phyloP scores from a whole-genome alignment of 1,140 invertebrate genomes.

The Matsumurasca onukii region DNA sequence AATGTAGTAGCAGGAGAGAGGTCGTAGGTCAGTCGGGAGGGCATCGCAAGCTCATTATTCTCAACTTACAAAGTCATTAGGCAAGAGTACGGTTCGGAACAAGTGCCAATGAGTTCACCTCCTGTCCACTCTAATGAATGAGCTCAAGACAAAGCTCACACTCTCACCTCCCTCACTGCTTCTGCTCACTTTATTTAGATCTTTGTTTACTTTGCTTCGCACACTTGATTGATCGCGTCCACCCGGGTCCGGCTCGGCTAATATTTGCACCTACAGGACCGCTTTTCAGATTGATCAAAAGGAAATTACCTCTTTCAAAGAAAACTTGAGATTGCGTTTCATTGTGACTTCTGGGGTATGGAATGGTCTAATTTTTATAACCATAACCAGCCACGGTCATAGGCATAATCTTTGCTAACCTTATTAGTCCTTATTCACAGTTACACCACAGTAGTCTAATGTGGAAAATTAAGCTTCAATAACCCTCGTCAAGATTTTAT shows the following conservation, averaged over 20 bases:
- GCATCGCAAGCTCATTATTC: slow-evolving; percentile 37
- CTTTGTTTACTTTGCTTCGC: slow-evolving; percentile 19
- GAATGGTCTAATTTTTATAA: too few relatives aligned
- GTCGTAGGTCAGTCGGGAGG: slow-evolving; percentile 33
- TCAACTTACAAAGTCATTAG: slow-evolving; percentile 40
- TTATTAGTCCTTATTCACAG: too few relatives aligned
- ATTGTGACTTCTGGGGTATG: too few relatives aligned
- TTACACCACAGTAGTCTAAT: too few relatives aligned
- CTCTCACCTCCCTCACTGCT: too few relatives aligned
- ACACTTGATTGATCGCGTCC: slow-evolving; percentile 17
- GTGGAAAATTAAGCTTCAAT: too few relatives aligned
- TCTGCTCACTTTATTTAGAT: slow-evolving; percentile 26
- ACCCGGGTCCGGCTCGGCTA: background rate
- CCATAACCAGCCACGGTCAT: too few relatives aligned
- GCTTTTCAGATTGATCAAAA: background rate
- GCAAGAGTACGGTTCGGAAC: slow-evolving; percentile 29
- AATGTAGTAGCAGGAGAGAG: slow-evolving; percentile 29
- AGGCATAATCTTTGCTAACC: too few relatives aligned
- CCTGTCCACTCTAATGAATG: slow-evolving; percentile 16
- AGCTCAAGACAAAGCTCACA: slow-evolving; percentile 18
- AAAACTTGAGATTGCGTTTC: too few relatives aligned
- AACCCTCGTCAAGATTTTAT: too few relatives aligned
- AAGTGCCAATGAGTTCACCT: slow-evolving; percentile 35
- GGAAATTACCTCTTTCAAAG: too few relatives aligned
- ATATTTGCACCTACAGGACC: slow-evolving; percentile 2